Evolutionary conservation across 1,140 invertebrate genomes (phyloP).

Genomic region (Drosophila navojoa): DNA sequence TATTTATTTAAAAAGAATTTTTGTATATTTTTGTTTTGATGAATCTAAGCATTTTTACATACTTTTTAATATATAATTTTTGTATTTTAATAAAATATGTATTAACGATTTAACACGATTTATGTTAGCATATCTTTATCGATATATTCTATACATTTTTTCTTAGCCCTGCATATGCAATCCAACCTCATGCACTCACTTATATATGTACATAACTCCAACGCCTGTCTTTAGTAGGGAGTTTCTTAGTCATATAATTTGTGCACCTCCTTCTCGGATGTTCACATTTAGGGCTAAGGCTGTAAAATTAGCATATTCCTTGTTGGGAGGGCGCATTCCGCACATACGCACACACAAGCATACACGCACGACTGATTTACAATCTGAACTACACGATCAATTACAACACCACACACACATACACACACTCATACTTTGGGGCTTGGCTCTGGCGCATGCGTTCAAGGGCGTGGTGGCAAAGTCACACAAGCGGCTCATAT

Average conservation of each 20-base stretch:
- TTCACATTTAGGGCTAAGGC: slow-evolving; percentile 20
- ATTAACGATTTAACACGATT: too few relatives aligned
- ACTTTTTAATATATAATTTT: too few relatives aligned
- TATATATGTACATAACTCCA: not conserved
- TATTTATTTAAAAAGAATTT: too few relatives aligned
- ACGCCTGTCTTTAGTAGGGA: not conserved
- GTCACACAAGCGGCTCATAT: slow-evolving; percentile 26
- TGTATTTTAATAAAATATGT: too few relatives aligned
- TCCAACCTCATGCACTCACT: too few relatives aligned
- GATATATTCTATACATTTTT: too few relatives aligned
- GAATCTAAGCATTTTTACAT: too few relatives aligned
- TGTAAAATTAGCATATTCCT: slow-evolving; percentile 27
- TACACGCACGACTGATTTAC: slow-evolving; percentile 23
- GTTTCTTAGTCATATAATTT: not conserved
- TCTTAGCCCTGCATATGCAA: too few relatives aligned
- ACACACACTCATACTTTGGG: slow-evolving; percentile 5
- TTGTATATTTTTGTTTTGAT: too few relatives aligned
- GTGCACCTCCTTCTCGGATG: not conserved
- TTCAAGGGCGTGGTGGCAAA: slow-evolving; percentile 58
- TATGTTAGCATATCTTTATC: too few relatives aligned
- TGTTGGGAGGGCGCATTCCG: slow-evolving; percentile 36
- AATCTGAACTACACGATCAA: slow-evolving; percentile 53
- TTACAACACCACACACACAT: slow-evolving; percentile 24
- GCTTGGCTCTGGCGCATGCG: slow-evolving; percentile 47
- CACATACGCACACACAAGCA: not conserved